phyloP scores from a whole-genome alignment of 2,888 invertebrate genomes.

The Rhorus exstirpatorius region DNA sequence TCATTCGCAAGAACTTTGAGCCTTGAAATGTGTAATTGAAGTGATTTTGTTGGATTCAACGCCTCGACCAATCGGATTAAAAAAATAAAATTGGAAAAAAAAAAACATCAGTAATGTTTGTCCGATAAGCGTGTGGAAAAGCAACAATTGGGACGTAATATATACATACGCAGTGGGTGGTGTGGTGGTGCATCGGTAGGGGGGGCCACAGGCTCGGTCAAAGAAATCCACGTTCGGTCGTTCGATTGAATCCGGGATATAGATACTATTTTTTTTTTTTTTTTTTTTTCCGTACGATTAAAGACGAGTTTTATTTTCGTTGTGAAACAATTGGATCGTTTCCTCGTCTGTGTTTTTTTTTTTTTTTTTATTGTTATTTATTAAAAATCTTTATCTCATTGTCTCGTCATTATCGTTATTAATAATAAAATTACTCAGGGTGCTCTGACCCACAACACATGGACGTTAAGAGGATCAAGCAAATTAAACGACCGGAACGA shows the following conservation, averaged over 20 bases:
- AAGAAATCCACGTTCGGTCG: conserved; percentile 70
- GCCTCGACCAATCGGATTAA: too few relatives aligned
- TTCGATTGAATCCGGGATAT: conserved; percentile 67
- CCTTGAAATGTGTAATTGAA: too few relatives aligned
- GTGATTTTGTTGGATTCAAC: not conserved
- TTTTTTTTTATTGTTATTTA: conserved; percentile 44
- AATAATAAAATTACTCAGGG: conserved; percentile 78
- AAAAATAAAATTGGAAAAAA: conserved; percentile 20
- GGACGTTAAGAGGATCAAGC: conserved; percentile 81
- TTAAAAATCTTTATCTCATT: conserved; percentile 58
- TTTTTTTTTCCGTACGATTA: conserved; percentile 59
- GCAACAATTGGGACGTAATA: conserved; percentile 69
- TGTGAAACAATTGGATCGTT: conserved; percentile 66
- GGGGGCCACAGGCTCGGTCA: conserved; percentile 79
- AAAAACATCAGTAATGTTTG: conserved; percentile 40
- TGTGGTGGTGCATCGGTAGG: conserved; percentile 83
- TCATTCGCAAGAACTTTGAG: too few relatives aligned
- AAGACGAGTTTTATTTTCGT: conserved; percentile 62
- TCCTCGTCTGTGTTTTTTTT: conserved; percentile 47
- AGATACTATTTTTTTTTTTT: conserved; percentile 63
- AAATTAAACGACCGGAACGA: conserved; percentile 66
- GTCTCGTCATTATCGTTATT: conserved; percentile 70
- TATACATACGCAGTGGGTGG: conserved; percentile 76
- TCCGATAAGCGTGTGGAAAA: conserved; percentile 66
- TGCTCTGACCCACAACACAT: conserved; percentile 86